These are phyloP conservation scores for Isichthys henryi DNA, from an alignment of 2,113 vertebrate genomes.

Conservation along the genomic window DNA sequence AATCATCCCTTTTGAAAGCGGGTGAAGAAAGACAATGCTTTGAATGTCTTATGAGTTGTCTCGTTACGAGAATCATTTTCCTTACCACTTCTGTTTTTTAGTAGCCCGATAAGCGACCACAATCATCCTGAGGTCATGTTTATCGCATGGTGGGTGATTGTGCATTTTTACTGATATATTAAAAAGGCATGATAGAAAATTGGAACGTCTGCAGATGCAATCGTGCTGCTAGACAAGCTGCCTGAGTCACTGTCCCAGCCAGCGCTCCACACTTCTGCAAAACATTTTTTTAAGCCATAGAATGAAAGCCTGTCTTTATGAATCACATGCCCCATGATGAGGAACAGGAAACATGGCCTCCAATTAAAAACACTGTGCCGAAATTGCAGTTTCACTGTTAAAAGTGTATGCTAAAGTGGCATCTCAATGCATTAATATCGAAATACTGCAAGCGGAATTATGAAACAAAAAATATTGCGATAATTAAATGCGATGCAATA, in stretches of 20 bases:
- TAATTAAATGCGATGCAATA: neutral
- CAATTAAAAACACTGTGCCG: neutral
- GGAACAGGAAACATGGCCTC: neutral
- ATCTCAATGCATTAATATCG: neutral
- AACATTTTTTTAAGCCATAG: neutral
- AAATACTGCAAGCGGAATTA: neutral
- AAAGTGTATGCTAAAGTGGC: neutral
- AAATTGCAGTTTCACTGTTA: neutral
- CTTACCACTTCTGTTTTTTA: constrained; percentile 14
- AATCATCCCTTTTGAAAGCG: constrained; percentile 2
- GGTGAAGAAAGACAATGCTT: neutral
- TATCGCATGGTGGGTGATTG: neutral
- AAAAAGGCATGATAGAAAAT: neutral
- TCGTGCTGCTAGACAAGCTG: neutral
- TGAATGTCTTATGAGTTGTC: no score
- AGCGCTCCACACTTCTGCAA: neutral
- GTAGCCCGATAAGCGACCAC: neutral
- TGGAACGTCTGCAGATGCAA: neutral
- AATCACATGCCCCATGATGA: neutral
- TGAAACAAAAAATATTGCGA: neutral
- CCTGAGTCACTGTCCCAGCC: neutral
- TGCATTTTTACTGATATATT: neutral
- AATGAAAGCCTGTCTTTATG: neutral
- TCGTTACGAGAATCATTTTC: neutral
- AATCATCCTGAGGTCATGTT: neutral